phyloP scores from a whole-genome alignment of 2,797 vertebrate genomes.

The Tenualosa thibaudeaui region DNA sequence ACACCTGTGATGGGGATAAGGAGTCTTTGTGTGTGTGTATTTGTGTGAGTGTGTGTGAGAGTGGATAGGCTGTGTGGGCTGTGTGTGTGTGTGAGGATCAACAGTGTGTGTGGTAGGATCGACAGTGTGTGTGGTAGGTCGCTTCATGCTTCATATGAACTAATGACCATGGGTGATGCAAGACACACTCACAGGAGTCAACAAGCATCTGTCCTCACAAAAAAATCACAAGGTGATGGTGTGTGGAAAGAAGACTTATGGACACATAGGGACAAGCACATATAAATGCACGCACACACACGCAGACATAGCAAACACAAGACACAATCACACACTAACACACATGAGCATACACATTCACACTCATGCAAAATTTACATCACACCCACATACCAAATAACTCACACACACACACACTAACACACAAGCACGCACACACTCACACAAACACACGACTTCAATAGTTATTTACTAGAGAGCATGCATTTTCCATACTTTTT shows the following conservation, averaged over 20 bases:
- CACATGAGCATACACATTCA: neutral
- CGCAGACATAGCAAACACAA: neutral
- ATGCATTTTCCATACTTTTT: neutral
- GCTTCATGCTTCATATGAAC: conserved; percentile 1
- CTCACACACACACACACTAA: conserved; percentile 18
- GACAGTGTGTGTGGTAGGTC: neutral
- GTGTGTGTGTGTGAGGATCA: neutral
- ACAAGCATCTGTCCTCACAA: neutral
- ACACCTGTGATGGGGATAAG: conserved; percentile 18
- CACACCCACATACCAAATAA: neutral
- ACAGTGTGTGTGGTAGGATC: neutral
- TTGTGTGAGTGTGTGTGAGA: neutral
- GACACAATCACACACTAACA: neutral
- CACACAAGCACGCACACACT: neutral
- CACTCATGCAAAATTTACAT: too few relatives aligned
- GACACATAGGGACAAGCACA: neutral
- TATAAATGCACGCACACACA: neutral
- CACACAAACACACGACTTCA: neutral
- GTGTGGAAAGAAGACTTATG: neutral
- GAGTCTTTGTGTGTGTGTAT: conserved; percentile 6
- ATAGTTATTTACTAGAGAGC: neutral
- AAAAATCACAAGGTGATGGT: neutral
- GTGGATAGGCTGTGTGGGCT: neutral
- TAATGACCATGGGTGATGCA: neutral
- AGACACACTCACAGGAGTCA: neutral